phyloP scores from a whole-genome alignment of 2,113 vertebrate genomes.

The Syrrhaptes paradoxus region DNA sequence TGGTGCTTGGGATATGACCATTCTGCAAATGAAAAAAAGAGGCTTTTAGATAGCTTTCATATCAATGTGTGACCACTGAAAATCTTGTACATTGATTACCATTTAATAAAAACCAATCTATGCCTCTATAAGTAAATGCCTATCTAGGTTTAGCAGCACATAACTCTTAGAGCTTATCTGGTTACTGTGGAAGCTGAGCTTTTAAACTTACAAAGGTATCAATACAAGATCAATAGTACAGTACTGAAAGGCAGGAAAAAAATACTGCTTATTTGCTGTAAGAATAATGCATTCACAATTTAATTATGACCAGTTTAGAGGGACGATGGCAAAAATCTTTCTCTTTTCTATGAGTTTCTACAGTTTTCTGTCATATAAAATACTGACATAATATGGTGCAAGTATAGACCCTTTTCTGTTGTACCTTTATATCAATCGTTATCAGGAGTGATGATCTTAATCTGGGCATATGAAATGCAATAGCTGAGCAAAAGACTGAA shows the following conservation, averaged over 20 bases:
- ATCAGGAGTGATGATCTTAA: background rate
- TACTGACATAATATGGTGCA: background rate
- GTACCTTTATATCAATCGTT: background rate
- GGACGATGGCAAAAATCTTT: background rate
- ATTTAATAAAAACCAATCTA: background rate
- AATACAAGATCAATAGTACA: background rate
- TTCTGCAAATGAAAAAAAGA: background rate
- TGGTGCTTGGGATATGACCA: background rate
- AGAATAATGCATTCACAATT: background rate
- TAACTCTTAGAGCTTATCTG: background rate
- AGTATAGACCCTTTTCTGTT: background rate
- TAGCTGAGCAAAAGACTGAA: background rate
- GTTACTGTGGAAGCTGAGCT: background rate
- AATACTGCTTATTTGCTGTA: background rate
- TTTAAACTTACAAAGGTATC: background rate
- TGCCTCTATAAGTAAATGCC: background rate
- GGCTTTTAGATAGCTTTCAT: background rate
- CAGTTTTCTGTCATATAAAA: background rate
- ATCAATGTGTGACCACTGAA: background rate
- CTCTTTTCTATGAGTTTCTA: background rate
- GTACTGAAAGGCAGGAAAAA: background rate
- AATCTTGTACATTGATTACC: background rate
- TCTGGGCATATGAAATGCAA: background rate
- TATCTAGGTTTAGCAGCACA: background rate
- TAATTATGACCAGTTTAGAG: background rate